These are phyloP conservation scores for Pangasius mekongensis DNA, from an alignment of 2,797 vertebrate species.

Conservation along the genomic window DNA sequence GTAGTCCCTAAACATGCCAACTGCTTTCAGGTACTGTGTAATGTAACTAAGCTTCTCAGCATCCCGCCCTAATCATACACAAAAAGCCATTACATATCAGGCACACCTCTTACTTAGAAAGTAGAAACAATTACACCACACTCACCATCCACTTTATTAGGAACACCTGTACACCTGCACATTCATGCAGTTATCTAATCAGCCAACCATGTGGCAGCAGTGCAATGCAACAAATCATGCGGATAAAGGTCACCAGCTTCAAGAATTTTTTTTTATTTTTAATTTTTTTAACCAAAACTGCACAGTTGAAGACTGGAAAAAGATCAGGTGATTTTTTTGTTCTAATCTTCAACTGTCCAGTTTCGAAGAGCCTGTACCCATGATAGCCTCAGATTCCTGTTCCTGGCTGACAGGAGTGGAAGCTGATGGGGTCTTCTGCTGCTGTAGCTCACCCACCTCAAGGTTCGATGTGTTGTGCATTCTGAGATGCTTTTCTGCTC, in stretches of 20 bases:
- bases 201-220: neutral
- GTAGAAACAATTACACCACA: neutral
- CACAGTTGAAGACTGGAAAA: too few relatives aligned
- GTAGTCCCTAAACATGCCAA: slow-evolving; percentile 92
- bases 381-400: too few relatives aligned
- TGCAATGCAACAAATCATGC: neutral
- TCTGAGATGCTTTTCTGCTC: neutral
- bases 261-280: too few relatives aligned
- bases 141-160: neutral
- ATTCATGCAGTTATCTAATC: neutral
- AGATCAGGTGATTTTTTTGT: too few relatives aligned
- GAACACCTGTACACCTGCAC: neutral
- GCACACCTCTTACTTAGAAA: neutral
- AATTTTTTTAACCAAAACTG: neutral
- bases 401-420: too few relatives aligned
- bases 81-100: slow-evolving; percentile 8
- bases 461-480: too few relatives aligned
- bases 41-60: slow-evolving; percentile 81
- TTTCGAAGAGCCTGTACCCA: too few relatives aligned
- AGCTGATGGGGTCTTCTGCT: too few relatives aligned
- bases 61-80: slow-evolving; percentile 80
- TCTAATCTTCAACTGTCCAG: too few relatives aligned
- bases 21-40: slow-evolving; percentile 85
- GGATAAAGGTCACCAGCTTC: neutral
- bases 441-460: too few relatives aligned